A percentile compares a stretch with the other conserved stretches of the same genome.
These are phyloP conservation scores for Adelosebastes latens DNA, from an alignment of 2,797 vertebrate species.

Conservation along the genomic window DNA sequence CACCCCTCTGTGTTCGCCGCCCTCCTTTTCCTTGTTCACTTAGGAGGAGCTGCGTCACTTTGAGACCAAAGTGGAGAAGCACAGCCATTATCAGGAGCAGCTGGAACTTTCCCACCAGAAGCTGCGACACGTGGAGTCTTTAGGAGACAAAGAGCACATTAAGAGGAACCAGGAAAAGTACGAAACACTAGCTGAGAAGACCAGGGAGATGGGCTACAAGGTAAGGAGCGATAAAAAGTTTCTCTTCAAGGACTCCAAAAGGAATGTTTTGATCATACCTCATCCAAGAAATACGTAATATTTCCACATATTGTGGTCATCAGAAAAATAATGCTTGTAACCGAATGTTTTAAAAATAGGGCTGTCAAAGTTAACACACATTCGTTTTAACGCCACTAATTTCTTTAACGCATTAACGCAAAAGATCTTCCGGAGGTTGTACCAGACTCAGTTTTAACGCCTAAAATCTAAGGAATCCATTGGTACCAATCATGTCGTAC, in stretches of 20 bases:
- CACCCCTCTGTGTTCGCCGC: background rate
- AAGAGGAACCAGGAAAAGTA: conserved; percentile 91
- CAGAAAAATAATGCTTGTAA: background rate
- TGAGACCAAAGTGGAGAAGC: conserved; percentile 97
- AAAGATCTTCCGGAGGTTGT: too few relatives aligned
- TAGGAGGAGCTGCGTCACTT: conserved; percentile 97
- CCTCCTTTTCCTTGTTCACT: conserved; percentile 4
- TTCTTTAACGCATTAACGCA: too few relatives aligned
- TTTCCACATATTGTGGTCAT: background rate
- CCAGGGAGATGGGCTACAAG: conserved; percentile 96
- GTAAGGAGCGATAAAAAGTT: conserved; percentile 65
- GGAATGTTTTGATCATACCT: background rate
- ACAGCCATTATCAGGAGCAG: conserved; percentile 96
- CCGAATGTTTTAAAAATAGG: background rate
- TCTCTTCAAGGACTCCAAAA: background rate
- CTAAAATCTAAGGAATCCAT: too few relatives aligned
- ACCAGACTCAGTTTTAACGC: too few relatives aligned
- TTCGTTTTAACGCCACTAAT: too few relatives aligned
- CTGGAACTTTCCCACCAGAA: conserved; percentile 96
- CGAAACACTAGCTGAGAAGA: conserved; percentile 89
- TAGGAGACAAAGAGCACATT: conserved; percentile 92
- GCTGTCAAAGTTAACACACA: too few relatives aligned
- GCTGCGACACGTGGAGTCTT: conserved; percentile 88
- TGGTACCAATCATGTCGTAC: too few relatives aligned
- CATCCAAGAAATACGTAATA: background rate